phyloP scores from a whole-genome alignment of 2,113 vertebrate genomes.

The Cepphus grylle region DNA sequence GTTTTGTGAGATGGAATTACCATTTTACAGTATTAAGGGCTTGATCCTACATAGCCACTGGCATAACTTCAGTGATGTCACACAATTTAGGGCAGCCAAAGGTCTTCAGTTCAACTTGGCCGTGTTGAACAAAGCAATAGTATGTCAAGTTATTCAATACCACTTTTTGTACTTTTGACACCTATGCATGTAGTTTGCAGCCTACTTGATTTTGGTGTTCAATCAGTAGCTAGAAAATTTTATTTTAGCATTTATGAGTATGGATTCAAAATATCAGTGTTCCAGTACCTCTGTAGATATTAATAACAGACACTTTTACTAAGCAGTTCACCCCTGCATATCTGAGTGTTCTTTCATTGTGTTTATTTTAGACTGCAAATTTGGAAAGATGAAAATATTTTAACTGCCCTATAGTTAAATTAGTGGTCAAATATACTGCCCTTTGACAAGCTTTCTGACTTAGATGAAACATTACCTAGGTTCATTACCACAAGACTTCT shows the following conservation, averaged over 20 bases:
- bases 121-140: not conserved
- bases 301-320: slow-evolving; percentile 34
- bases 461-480: slow-evolving; percentile 37
- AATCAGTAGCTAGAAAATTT: not conserved
- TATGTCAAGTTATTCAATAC: not conserved
- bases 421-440: slow-evolving; percentile 30
- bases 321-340: not conserved
- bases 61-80: not conserved
- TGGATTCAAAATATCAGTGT: slow-evolving; percentile 22
- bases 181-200: not conserved
- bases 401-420: slow-evolving; percentile 19
- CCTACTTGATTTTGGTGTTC: not conserved
- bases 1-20: not conserved
- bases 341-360: slow-evolving; percentile 2
- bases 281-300: slow-evolving; percentile 42
- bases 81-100: not conserved
- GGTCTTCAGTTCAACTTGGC: not conserved
- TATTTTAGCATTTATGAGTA: not conserved
- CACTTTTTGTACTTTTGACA: not conserved
- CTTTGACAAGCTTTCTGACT: slow-evolving; percentile 40
- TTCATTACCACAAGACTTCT: slow-evolving; percentile 55
- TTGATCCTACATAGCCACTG: not conserved
- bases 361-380: slow-evolving; percentile 9
- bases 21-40: not conserved
- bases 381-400: slow-evolving; percentile 48